phyloP scores from a whole-genome alignment of 2,113 vertebrate genomes.

The Oostethus manadensis region DNA sequence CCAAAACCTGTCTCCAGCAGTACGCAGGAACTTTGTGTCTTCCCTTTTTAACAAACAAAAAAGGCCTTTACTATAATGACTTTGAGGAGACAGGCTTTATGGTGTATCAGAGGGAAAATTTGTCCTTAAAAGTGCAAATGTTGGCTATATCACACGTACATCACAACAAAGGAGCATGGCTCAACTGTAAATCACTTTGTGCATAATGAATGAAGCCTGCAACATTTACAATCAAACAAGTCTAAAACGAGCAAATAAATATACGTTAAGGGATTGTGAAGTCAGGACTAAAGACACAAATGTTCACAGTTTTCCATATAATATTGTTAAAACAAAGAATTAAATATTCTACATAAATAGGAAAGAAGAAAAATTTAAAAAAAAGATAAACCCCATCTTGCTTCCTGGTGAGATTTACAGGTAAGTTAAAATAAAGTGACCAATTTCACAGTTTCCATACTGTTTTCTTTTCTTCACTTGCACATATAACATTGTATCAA shows the following conservation, averaged over 20 bases:
- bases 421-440: slow-evolving; percentile 48
- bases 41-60: slow-evolving; percentile 11
- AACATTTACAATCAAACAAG: slow-evolving; percentile 12
- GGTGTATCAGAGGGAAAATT: slow-evolving; percentile 12
- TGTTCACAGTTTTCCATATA: slow-evolving; percentile 41
- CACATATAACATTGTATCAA: slow-evolving; percentile 22
- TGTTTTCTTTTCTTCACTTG: background rate
- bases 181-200: slow-evolving; percentile 24
- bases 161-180: slow-evolving; percentile 7
- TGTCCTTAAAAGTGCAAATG: slow-evolving; percentile 57
- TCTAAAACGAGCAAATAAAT: slow-evolving; percentile 21
- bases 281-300: slow-evolving; percentile 31
- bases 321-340: slow-evolving; percentile 42
- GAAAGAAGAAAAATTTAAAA: slow-evolving; percentile 21
- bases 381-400: slow-evolving; percentile 30
- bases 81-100: background rate
- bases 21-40: slow-evolving; percentile 12
- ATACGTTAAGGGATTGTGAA: background rate
- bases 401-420: slow-evolving; percentile 37
- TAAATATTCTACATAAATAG: slow-evolving; percentile 42
- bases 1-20: background rate
- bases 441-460: slow-evolving; percentile 52
- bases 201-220: slow-evolving; percentile 20
- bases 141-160: slow-evolving; percentile 32
- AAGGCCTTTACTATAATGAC: background rate